Conservation (phyloP, 2,113 vertebrate species). For the Lasiurus borealis region DNA sequence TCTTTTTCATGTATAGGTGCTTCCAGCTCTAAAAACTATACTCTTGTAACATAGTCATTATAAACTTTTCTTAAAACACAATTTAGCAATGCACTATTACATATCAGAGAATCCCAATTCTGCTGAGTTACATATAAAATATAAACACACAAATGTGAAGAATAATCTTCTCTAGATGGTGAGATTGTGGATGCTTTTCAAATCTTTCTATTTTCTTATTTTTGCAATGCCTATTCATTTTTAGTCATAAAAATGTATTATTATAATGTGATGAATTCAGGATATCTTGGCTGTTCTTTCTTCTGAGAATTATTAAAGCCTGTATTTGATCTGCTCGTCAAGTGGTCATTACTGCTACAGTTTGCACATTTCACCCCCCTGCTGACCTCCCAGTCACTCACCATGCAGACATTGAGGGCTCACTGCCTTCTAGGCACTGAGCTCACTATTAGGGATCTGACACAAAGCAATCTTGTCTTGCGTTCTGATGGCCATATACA, state of each 20-base stretch:
- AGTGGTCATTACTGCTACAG: background rate
- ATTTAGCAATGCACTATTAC: background rate
- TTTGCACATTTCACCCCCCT: too few species aligned
- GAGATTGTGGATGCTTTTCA: background rate
- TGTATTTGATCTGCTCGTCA: background rate
- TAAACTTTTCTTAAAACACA: background rate
- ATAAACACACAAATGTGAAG: background rate
- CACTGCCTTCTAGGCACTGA: background rate
- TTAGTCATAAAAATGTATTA: background rate
- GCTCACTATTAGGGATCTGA: background rate
- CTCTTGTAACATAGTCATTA: background rate
- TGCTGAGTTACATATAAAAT: conserved; percentile 16
- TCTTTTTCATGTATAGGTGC: background rate
- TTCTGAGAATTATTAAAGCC: background rate
- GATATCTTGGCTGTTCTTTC: background rate
- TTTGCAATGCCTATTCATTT: background rate
- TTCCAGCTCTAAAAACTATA: background rate
- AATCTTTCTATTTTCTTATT: background rate
- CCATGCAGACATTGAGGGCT: background rate
- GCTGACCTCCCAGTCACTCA: background rate
- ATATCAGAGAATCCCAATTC: background rate
- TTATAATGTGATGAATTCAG: background rate
- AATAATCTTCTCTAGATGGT: background rate
- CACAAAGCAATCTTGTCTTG: background rate
- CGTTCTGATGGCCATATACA: background rate